Percentiles rank a stretch among this genome's conserved stretches.
Evolutionary conservation across 2,797 vertebrate species (phyloP).

Genomic region (Pelochelys cantorii): DNA sequence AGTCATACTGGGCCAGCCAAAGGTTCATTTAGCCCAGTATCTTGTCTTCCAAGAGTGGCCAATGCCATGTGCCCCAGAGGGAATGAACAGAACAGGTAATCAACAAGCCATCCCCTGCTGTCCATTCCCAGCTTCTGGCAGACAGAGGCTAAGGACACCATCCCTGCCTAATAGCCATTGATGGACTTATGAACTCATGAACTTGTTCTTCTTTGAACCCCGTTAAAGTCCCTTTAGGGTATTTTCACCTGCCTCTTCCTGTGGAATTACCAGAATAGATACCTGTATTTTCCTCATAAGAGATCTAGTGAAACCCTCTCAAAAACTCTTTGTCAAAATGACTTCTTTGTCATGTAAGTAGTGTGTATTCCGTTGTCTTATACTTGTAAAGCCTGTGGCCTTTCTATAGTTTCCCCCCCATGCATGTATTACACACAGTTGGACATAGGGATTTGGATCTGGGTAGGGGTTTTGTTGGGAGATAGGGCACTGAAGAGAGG

Average conservation of each 20-base stretch:
- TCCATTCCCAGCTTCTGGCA: too few species aligned
- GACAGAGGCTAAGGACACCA: too few species aligned
- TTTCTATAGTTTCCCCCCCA: rapidly evolving
- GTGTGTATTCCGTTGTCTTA: background rate
- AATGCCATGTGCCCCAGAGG: too few species aligned
- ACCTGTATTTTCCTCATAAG: rapidly evolving
- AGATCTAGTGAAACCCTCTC: background rate
- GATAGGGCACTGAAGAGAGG: rapidly evolving
- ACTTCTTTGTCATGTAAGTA: too few species aligned
- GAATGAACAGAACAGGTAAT: too few species aligned
- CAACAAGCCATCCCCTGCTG: too few species aligned
- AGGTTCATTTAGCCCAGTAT: too few species aligned
- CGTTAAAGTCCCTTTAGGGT: rapidly evolving
- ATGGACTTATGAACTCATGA: too few species aligned
- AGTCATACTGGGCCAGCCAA: too few species aligned
- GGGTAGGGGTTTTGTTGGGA: background rate
- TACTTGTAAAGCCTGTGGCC: background rate
- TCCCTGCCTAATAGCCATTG: too few species aligned
- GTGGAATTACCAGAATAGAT: rapidly evolving
- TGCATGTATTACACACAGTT: rapidly evolving
- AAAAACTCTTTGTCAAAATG: rapidly evolving
- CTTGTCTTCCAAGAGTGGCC: too few species aligned
- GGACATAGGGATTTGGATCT: rapidly evolving
- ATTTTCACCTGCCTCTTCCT: background rate
- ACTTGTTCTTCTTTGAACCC: too few species aligned